A percentile compares a stretch with the other conserved stretches of the same genome.
phyloP scores from a whole-genome alignment of 2,797 vertebrate genomes.

The Harpagifer antarcticus region DNA sequence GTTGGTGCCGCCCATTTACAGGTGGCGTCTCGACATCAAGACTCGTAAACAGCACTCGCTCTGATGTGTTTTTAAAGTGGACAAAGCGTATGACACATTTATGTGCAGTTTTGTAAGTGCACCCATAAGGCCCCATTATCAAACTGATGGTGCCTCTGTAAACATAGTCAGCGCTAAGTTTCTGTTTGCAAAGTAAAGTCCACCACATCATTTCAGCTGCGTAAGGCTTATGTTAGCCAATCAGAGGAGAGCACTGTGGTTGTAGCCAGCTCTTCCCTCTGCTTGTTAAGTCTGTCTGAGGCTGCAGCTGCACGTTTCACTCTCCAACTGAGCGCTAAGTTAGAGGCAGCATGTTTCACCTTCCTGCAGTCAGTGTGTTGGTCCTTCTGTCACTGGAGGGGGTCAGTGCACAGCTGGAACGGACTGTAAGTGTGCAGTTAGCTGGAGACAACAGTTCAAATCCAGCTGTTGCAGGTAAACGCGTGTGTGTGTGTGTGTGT shows the following conservation, averaged over 20 bases:
- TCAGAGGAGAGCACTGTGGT: not conserved
- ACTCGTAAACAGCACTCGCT: not conserved
- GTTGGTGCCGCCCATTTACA: no score
- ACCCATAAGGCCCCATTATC: not conserved
- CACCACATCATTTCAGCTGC: slow-evolving; percentile 15
- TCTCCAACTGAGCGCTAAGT: not conserved
- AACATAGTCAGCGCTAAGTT: not conserved
- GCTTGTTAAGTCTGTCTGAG: not conserved
- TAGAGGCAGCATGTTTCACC: slow-evolving; percentile 17
- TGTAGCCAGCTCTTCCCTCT: not conserved
- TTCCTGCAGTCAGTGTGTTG: not conserved
- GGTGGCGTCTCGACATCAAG: not conserved
- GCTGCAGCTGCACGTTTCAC: not conserved
- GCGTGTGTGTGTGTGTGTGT: not conserved
- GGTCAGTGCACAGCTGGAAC: not conserved
- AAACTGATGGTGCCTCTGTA: not conserved
- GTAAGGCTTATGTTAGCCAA: slow-evolving; percentile 39
- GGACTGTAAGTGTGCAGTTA: slow-evolving; percentile 42
- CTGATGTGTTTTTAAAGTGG: not conserved
- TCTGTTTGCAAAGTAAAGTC: slow-evolving; percentile 51
- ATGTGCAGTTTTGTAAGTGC: not conserved
- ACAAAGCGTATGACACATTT: not conserved
- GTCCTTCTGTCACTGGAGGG: slow-evolving; percentile 13
- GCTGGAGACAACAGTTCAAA: slow-evolving; percentile 21
- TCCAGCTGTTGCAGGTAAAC: slow-evolving; percentile 50